These are phyloP conservation scores for Nysson spinosus DNA, from an alignment of 2,888 invertebrate genomes.

Conservation along the genomic window DNA sequence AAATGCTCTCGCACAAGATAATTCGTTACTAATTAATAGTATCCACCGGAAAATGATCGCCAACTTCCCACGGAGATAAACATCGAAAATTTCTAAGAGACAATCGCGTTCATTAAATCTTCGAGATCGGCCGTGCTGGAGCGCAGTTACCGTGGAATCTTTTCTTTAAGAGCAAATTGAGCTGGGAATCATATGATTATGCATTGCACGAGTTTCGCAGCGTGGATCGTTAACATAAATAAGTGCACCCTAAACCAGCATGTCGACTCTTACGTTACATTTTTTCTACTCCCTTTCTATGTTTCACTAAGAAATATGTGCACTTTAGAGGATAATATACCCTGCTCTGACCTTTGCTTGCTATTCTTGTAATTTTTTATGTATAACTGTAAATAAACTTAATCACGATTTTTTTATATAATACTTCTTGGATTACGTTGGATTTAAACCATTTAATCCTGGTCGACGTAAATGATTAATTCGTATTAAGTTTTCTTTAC, in stretches of 20 bases:
- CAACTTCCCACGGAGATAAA: slow-evolving; percentile 49
- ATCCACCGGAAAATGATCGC: slow-evolving; percentile 29
- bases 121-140: slow-evolving; percentile 10
- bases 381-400: too few species aligned
- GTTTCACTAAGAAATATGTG: too few species aligned
- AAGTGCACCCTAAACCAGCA: slow-evolving; percentile 14
- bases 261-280: slow-evolving; percentile 3
- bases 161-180: slow-evolving; percentile 46
- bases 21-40: slow-evolving; percentile 58
- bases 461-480: too few species aligned
- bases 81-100: slow-evolving; percentile 45
- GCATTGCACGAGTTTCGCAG: slow-evolving; percentile 37
- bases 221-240: slow-evolving; percentile 46
- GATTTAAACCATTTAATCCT: too few species aligned
- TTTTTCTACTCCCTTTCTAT: too few species aligned
- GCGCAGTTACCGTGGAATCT: slow-evolving; percentile 24
- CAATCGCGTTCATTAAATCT: slow-evolving; percentile 44
- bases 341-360: too few species aligned
- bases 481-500: too few species aligned
- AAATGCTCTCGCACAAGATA: slow-evolving; percentile 23
- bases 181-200: slow-evolving; percentile 52
- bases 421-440: too few species aligned
- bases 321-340: too few species aligned
- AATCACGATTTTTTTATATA: too few species aligned
- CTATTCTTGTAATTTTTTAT: too few species aligned